Conservation (phyloP, 2,888 invertebrate genomes). For the Nudaria mundana region DNA sequence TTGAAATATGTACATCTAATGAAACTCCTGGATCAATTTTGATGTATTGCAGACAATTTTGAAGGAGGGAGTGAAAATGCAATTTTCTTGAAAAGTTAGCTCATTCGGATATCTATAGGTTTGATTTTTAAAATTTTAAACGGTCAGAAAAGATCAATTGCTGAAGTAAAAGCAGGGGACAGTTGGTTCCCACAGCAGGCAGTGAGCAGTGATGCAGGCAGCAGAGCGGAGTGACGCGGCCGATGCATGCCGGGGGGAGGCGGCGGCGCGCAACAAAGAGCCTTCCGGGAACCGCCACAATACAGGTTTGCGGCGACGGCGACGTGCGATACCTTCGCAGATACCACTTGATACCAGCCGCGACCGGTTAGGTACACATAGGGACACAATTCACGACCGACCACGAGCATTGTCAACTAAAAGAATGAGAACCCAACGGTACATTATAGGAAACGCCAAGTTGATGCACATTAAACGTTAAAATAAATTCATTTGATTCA, state of each 20-base stretch:
- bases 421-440: conserved; percentile 54
- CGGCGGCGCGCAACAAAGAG: conserved; percentile 72
- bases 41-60: no score
- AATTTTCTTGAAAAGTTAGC: conserved; percentile 1
- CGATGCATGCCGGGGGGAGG: conserved; percentile 38
- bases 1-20: no score
- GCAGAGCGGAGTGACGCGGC: conserved; percentile 31
- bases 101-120: no score
- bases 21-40: no score
- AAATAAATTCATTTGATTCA: no score
- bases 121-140: no score
- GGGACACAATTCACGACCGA: conserved; percentile 35
- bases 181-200: conserved; percentile 53
- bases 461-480: no score
- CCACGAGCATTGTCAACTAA: conserved; percentile 59
- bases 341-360: conserved; percentile 71
- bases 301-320: conserved; percentile 79
- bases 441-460: conserved; percentile 12
- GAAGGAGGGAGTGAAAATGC: no score
- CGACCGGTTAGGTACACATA: conserved; percentile 58
- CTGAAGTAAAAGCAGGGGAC: conserved; percentile 36
- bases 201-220: conserved; percentile 35
- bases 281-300: conserved; percentile 78
- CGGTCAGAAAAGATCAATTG: conserved; percentile 28
- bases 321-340: conserved; percentile 80